phyloP scores from a whole-genome alignment of 2,797 vertebrate genomes.

The Dryobates pubescens region DNA sequence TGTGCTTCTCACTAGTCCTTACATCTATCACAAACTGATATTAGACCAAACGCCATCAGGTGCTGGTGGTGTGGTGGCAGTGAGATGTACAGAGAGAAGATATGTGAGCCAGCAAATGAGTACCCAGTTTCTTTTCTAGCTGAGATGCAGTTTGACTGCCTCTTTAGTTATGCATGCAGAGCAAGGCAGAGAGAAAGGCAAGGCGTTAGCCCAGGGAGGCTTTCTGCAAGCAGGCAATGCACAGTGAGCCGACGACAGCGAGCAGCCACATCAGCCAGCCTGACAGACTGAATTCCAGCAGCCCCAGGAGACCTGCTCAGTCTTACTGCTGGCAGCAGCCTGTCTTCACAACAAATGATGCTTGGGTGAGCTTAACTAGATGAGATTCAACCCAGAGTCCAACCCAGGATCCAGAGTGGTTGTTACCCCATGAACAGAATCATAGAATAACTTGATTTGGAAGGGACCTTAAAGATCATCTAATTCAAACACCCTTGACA shows the following conservation, averaged over 20 bases:
- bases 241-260: not conserved
- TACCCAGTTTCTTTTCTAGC: not conserved
- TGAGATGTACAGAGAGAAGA: not conserved
- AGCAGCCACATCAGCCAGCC: not conserved
- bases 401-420: too few relatives aligned
- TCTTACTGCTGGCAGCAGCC: not conserved
- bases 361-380: not conserved
- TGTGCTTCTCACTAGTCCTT: too few relatives aligned
- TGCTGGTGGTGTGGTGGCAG: not conserved
- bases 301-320: not conserved
- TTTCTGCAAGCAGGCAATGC: not conserved
- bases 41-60: not conserved
- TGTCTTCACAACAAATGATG: not conserved
- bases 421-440: too few relatives aligned
- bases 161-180: not conserved
- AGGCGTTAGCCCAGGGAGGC: not conserved
- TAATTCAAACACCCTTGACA: too few relatives aligned
- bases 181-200: not conserved
- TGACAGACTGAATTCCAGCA: not conserved
- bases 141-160: not conserved
- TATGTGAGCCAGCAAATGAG: not conserved
- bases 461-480: too few relatives aligned
- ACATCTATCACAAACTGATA: not conserved
- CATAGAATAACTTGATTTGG: too few relatives aligned
- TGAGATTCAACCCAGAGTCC: not conserved